A percentile compares a stretch with the other conserved stretches of the same genome.
These are phyloP conservation scores for Otis tarda DNA, from an alignment of 2,113 vertebrate species.

Conservation along the genomic window DNA sequence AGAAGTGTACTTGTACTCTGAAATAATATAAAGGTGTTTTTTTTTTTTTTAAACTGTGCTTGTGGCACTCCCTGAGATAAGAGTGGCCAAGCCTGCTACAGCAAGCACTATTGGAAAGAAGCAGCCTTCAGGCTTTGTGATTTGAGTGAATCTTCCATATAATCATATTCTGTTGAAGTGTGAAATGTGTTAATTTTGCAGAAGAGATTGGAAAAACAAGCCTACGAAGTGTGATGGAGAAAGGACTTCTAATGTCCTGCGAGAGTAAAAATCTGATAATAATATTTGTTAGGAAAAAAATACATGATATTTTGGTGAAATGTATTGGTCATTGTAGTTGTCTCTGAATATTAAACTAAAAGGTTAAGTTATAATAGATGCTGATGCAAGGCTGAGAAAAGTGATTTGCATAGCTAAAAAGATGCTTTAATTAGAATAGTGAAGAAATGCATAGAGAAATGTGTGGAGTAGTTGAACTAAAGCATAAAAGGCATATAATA, in stretches of 20 bases:
- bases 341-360: background rate
- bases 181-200: background rate
- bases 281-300: background rate
- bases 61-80: fast-evolving
- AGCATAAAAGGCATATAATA: background rate
- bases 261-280: background rate
- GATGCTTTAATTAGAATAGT: background rate
- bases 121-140: background rate
- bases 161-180: background rate
- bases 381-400: background rate
- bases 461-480: background rate
- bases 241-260: background rate
- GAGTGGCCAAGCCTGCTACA: background rate
- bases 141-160: background rate
- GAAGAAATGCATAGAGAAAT: background rate
- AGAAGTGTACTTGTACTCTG: background rate
- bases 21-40: background rate
- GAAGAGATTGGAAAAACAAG: background rate
- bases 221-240: background rate
- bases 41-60: background rate
- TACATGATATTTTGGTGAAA: background rate
- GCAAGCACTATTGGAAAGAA: background rate
- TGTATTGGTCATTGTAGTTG: background rate
- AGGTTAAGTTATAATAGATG: background rate
- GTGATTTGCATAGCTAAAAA: background rate